Percentiles rank a stretch among this genome's conserved stretches.
These are phyloP conservation scores for Galerucella calmariensis DNA, from an alignment of 2,888 invertebrate species.

Conservation along the genomic window DNA sequence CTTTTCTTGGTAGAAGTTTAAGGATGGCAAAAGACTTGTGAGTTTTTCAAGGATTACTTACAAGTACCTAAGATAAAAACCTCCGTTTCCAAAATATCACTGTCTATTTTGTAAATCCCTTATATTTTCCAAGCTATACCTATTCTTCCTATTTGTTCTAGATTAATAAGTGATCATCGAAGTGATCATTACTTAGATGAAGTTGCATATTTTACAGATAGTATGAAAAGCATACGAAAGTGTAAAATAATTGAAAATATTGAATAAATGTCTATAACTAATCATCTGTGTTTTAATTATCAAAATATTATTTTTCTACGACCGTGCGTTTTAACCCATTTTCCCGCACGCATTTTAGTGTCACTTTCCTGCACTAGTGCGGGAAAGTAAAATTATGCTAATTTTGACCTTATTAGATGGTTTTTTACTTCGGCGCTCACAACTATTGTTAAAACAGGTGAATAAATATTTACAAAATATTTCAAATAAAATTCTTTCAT, in stretches of 20 bases:
- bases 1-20: neutral
- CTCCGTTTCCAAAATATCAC: slow-evolving; percentile 6
- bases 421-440: too few species aligned
- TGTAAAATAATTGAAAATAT: slow-evolving; percentile 54
- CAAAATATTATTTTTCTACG: too few species aligned
- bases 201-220: slow-evolving; percentile 51
- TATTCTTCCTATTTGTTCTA: slow-evolving; percentile 59
- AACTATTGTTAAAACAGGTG: too few species aligned
- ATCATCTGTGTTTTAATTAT: slow-evolving; percentile 15
- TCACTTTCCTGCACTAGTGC: too few species aligned
- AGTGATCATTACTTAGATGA: slow-evolving; percentile 37
- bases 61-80: neutral
- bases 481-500: too few species aligned
- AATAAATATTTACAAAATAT: too few species aligned
- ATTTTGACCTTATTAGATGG: too few species aligned
- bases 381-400: too few species aligned
- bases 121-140: slow-evolving; percentile 52
- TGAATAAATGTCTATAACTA: slow-evolving; percentile 57
- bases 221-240: slow-evolving; percentile 53
- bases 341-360: too few species aligned
- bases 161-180: slow-evolving; percentile 54
- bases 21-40: neutral
- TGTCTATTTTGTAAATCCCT: slow-evolving; percentile 20
- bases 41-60: too few species aligned
- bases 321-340: too few species aligned